Evolutionary conservation across 2,113 vertebrate genomes (phyloP), one percentile per base, ranked within the genome.

Genomic region (Dascyllus trimaculatus): DNA sequence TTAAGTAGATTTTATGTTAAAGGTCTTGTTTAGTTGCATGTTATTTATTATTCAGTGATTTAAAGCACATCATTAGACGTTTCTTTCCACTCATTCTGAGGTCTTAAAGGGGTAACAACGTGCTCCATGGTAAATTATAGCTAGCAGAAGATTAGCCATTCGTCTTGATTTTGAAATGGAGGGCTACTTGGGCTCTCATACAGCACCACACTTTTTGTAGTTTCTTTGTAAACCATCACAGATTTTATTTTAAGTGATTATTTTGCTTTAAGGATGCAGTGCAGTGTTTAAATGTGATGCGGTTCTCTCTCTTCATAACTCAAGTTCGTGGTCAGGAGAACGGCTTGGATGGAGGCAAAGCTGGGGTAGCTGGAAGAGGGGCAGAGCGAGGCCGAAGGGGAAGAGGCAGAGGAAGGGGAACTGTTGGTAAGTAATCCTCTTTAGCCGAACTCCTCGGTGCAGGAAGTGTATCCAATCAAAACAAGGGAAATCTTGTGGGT

Each of bases 301-400:
- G 1, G 1, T 35, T 71, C 1, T 49, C 25, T 61, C 5, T 66
- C 22, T 29, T 70, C 17, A 40, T 46, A 24, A 40, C 75, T 77
- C 14, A 75, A 99, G 98, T 98, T 90, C 96, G 97, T 45, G 97
- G 97, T 71, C 98, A 99, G 92, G 98, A 99, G 90, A 99, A 99
- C 7, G 98, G 98, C 32, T 79, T 99, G 57, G 98, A 99, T 22
- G 96, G 95, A 25, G 89, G 91, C 15, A 99, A 98, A 89, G 93
- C 92, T 66, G 97, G 95, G 21, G 82, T 96, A 24, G 94, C 95
- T 51, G 96, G 96, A 81, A 94, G 97, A 95, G 96, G 97, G 72
- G 95, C 95, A 0, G 98, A 99, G 88, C 94, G 97, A 90, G 97
- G 97, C 54, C 95, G 97, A 70, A 92, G 97, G 75, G 97, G 96